Conservation (phyloP, 1,140 invertebrate genomes). For the Apis mellifera region DNA sequence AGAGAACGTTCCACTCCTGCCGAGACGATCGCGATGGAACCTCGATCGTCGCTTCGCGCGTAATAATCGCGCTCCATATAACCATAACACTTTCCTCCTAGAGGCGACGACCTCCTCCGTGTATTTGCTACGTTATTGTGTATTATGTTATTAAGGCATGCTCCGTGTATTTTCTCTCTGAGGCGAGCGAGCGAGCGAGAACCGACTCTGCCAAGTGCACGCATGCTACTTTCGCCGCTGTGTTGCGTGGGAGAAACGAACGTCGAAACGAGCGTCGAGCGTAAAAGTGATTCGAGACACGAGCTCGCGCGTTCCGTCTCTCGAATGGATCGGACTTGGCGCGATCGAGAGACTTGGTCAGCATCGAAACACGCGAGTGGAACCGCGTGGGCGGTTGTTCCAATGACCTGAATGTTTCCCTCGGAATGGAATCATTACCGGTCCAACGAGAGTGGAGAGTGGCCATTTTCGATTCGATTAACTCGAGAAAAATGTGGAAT, state of each 20-base stretch:
- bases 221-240: constrained; percentile 72
- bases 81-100: background rate
- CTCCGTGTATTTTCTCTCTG: too few relatives aligned
- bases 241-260: constrained; percentile 57
- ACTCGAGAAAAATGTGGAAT: too few relatives aligned
- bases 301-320: background rate
- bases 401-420: background rate
- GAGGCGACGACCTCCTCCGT: too few relatives aligned
- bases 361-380: constrained; percentile 20
- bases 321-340: constrained; percentile 14
- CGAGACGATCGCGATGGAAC: background rate
- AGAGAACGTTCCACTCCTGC: too few relatives aligned
- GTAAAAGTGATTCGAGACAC: constrained; percentile 45
- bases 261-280: constrained; percentile 41
- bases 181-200: constrained; percentile 19
- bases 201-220: constrained; percentile 59
- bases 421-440: background rate
- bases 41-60: background rate
- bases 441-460: background rate
- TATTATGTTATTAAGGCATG: too few relatives aligned
- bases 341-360: background rate
- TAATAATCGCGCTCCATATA: background rate
- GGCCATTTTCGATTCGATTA: too few relatives aligned
- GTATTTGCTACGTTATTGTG: too few relatives aligned
- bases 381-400: background rate